These are phyloP conservation scores for Dolichallabes microphthalmus DNA, from an alignment of 2,113 vertebrate species.

Conservation along the genomic window DNA sequence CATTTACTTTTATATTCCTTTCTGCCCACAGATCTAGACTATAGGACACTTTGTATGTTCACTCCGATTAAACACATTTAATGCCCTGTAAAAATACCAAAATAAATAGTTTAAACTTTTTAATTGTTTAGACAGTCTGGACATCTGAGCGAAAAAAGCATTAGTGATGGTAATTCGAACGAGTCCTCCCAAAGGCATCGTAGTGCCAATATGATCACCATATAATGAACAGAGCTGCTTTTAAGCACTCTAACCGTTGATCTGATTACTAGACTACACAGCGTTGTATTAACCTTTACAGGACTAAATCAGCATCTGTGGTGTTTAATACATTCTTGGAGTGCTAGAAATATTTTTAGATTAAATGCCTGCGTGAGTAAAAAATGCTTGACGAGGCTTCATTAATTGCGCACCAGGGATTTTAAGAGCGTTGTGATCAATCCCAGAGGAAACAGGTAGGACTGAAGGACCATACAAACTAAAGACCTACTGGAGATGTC, in stretches of 20 bases:
- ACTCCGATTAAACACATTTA: neutral
- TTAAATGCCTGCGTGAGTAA: neutral
- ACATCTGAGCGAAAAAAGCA: neutral
- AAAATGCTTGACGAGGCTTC: too few species aligned
- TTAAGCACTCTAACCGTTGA: neutral
- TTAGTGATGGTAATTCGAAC: neutral
- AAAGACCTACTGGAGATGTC: too few species aligned
- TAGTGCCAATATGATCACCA: neutral
- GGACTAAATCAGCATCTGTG: neutral
- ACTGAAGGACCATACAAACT: too few species aligned
- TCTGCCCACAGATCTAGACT: too few species aligned
- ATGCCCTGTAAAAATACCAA: neutral
- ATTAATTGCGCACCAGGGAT: neutral
- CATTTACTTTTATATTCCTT: too few species aligned
- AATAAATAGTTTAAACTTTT: too few species aligned
- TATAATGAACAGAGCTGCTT: neutral
- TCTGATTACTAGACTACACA: neutral
- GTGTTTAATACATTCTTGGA: neutral
- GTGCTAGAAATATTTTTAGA: neutral
- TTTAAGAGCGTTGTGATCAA: too few species aligned
- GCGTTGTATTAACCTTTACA: neutral
- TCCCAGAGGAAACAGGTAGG: too few species aligned
- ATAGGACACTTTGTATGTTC: too few species aligned
- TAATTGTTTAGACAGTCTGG: neutral
- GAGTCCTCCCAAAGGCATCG: neutral